Evolutionary conservation across 1,140 invertebrate species (phyloP).

Genomic region (Ceratosolen fusciceps): DNA sequence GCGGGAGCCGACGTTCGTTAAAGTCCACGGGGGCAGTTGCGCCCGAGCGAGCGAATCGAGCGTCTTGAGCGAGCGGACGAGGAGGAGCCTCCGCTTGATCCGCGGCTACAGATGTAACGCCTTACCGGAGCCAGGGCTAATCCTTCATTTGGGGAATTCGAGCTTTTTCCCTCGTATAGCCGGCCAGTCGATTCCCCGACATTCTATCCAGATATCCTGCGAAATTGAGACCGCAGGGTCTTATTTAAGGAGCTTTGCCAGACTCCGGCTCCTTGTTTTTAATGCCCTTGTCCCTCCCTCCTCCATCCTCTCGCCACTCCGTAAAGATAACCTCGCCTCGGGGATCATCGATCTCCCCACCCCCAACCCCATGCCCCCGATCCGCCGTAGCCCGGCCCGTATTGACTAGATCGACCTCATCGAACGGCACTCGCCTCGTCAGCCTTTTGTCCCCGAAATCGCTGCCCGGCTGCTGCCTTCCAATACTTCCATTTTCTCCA

Average conservation of each 20-base stretch:
- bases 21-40: slow-evolving; percentile 56
- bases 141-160: slow-evolving; percentile 29
- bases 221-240: slow-evolving; percentile 16
- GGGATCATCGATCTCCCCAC: too few species aligned
- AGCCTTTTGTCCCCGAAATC: too few species aligned
- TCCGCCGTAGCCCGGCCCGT: too few species aligned
- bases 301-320: too few species aligned
- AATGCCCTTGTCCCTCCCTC: neutral
- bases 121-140: neutral
- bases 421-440: too few species aligned
- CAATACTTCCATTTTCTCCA: too few species aligned
- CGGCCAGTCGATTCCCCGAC: neutral
- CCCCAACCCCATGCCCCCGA: too few species aligned
- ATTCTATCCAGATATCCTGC: neutral
- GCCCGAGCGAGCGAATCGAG: slow-evolving; percentile 47
- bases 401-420: too few species aligned
- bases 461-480: too few species aligned
- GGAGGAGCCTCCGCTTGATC: neutral
- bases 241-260: neutral
- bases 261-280: neutral
- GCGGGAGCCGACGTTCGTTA: slow-evolving; percentile 63
- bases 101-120: neutral
- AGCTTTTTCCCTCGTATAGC: slow-evolving; percentile 13
- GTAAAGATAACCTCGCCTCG: too few species aligned
- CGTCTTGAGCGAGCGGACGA: slow-evolving; percentile 60